phyloP scores from a whole-genome alignment of 2,797 vertebrate species.

The Fistularia commersonii region DNA sequence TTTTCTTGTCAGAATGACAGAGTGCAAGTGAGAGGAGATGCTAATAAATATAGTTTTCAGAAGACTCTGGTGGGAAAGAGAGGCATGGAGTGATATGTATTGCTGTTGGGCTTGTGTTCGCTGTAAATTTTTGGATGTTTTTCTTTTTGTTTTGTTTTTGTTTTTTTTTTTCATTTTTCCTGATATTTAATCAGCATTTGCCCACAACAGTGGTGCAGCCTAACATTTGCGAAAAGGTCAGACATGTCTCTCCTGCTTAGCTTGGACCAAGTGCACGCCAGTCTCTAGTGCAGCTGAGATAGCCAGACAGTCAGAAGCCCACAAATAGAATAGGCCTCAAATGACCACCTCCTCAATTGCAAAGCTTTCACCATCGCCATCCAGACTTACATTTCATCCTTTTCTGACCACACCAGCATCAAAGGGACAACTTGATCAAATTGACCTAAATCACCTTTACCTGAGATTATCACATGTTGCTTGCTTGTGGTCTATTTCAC shows the following conservation, averaged over 20 bases:
- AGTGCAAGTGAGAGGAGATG: slow-evolving; percentile 3
- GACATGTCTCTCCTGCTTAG: slow-evolving; percentile 49
- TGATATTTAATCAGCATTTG: slow-evolving; percentile 45
- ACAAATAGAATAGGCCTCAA: slow-evolving; percentile 22
- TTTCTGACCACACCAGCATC: slow-evolving; percentile 6
- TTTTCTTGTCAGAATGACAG: slow-evolving; percentile 9
- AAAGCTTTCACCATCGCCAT: slow-evolving; percentile 8
- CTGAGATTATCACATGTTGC: no score
- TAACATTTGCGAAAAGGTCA: slow-evolving; percentile 66
- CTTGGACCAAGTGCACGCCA: slow-evolving; percentile 44
- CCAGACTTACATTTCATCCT: slow-evolving; percentile 13
- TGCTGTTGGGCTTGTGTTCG: no score
- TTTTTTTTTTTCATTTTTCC: slow-evolving; percentile 14
- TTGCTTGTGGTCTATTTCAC: no score
- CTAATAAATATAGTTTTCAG: slow-evolving; percentile 25
- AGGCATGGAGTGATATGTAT: no score
- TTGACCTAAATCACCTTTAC: slow-evolving; percentile 24
- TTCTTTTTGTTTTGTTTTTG: no score
- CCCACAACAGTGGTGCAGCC: slow-evolving; percentile 24
- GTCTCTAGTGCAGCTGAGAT: slow-evolving; percentile 26
- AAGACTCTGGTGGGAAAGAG: slow-evolving; percentile 8
- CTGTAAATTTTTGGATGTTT: no score
- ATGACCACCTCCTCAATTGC: slow-evolving; percentile 9
- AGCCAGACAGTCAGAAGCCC: slow-evolving; percentile 33
- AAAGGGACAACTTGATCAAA: slow-evolving; percentile 1